Evolutionary conservation across 2,888 invertebrate genomes (phyloP).

Genomic region (Hoplodrina blanda): DNA sequence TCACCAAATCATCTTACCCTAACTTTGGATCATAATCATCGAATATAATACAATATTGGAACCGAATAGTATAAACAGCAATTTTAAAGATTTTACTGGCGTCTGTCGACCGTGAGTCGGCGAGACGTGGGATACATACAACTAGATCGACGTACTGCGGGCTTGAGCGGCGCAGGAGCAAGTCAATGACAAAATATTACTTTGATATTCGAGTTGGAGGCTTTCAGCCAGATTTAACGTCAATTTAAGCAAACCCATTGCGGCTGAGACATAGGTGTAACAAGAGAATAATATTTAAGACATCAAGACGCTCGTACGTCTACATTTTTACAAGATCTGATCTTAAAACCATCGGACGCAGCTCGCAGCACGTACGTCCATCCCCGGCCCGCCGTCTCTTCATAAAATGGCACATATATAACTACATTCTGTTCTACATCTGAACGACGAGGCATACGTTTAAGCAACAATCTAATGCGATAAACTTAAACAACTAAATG

Average conservation of each 20-base stretch:
- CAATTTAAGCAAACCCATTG: constrained; percentile 8
- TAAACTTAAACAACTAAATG: constrained; percentile 79
- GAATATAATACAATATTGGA: constrained; percentile 63
- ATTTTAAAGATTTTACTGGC: constrained; percentile 60
- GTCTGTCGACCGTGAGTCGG: constrained; percentile 51
- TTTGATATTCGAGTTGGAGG: constrained; percentile 36
- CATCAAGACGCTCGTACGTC: constrained; percentile 16
- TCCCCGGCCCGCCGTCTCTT: constrained; percentile 37
- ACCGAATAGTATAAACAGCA: constrained; percentile 56
- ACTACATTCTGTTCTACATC: constrained; percentile 57
- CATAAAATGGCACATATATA: constrained; percentile 66
- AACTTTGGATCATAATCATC: constrained; percentile 76
- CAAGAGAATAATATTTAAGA: constrained; percentile 8
- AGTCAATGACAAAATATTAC: constrained; percentile 19
- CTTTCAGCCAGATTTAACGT: constrained; percentile 20
- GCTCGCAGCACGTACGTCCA: constrained; percentile 1
- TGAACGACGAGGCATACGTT: constrained; percentile 59
- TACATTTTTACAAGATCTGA: constrained; percentile 18
- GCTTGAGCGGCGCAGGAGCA: not conserved
- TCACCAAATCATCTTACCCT: constrained; percentile 73
- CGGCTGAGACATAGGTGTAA: constrained; percentile 18
- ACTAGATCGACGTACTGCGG: not conserved
- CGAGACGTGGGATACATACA: constrained; percentile 12
- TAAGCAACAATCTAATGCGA: constrained; percentile 70
- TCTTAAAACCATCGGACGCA: constrained; percentile 12